Evolutionary conservation across 2,113 vertebrate species (phyloP).

Genomic region (Recurvirostra avosetta): DNA sequence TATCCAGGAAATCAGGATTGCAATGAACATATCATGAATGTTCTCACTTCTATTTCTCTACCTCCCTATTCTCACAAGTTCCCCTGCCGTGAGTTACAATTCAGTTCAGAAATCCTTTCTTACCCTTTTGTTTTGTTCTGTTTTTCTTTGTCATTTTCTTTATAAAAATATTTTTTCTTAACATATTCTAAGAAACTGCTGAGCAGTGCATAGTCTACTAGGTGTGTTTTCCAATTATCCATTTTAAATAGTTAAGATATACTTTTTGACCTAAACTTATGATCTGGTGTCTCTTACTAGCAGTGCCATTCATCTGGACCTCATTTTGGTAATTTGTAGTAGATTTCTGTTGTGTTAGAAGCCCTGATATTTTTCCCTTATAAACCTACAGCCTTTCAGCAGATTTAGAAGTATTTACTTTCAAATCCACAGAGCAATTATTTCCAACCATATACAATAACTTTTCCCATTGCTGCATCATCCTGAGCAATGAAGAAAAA

Average conservation of each 20-base stretch:
- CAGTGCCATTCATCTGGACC: neutral
- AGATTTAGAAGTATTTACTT: neutral
- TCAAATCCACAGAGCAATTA: neutral
- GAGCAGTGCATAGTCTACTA: neutral
- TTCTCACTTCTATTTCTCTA: neutral
- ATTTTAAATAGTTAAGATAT: neutral
- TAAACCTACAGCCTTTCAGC: neutral
- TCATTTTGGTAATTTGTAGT: neutral
- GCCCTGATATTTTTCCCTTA: neutral
- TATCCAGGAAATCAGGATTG: neutral
- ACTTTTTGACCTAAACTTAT: neutral
- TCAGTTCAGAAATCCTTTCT: neutral
- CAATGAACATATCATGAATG: neutral
- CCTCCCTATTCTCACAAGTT: neutral
- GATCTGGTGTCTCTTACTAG: neutral
- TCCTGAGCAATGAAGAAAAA: neutral
- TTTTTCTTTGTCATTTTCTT: neutral
- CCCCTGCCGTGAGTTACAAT: neutral
- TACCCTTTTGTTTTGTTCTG: too few relatives aligned
- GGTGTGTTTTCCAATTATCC: neutral
- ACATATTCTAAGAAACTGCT: neutral
- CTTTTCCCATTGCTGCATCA: neutral
- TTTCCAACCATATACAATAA: neutral
- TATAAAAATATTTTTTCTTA: neutral
- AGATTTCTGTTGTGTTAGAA: neutral